A percentile compares a stretch with the other conserved stretches of the same genome.
Evolutionary conservation across 2,797 vertebrate species (phyloP).

Genomic region (Falco novaeseelandiae): DNA sequence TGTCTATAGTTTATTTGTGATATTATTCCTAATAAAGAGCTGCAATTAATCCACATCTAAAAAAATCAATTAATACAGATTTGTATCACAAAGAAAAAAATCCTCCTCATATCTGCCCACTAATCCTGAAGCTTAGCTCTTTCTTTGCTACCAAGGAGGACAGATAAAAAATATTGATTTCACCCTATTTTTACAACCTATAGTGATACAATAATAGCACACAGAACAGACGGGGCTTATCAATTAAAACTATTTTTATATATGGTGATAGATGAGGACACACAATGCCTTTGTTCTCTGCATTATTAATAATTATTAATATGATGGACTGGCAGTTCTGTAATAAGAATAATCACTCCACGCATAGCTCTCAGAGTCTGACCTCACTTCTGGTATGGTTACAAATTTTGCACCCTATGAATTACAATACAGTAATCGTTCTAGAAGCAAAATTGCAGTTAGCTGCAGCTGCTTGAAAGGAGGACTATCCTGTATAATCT

Average conservation of each 20-base stretch:
- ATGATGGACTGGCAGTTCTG: background rate
- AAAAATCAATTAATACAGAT: conserved; percentile 79
- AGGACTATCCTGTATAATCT: conserved; percentile 15
- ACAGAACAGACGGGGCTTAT: conserved; percentile 61
- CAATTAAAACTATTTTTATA: conserved; percentile 51
- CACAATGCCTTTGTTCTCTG: background rate
- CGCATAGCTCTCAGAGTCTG: background rate
- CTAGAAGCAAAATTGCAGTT: conserved; percentile 8
- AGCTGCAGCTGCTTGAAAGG: background rate
- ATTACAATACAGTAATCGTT: background rate
- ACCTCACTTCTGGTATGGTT: background rate
- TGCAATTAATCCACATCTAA: conserved; percentile 76
- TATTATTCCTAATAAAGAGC: conserved; percentile 73
- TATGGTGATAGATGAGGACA: background rate
- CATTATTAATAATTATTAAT: conserved; percentile 35
- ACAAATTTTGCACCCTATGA: background rate
- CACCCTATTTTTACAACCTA: conserved; percentile 60
- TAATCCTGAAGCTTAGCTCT: conserved; percentile 69
- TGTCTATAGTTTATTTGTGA: conserved; percentile 60
- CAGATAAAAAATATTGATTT: conserved; percentile 70
- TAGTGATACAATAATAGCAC: conserved; percentile 19
- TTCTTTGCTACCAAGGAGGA: conserved; percentile 52
- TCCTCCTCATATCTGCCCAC: conserved; percentile 62
- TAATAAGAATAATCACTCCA: background rate
- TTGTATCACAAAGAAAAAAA: conserved; percentile 76